phyloP scores from a whole-genome alignment of 2,888 invertebrate species.

The Pollenia griseotomentosa region DNA sequence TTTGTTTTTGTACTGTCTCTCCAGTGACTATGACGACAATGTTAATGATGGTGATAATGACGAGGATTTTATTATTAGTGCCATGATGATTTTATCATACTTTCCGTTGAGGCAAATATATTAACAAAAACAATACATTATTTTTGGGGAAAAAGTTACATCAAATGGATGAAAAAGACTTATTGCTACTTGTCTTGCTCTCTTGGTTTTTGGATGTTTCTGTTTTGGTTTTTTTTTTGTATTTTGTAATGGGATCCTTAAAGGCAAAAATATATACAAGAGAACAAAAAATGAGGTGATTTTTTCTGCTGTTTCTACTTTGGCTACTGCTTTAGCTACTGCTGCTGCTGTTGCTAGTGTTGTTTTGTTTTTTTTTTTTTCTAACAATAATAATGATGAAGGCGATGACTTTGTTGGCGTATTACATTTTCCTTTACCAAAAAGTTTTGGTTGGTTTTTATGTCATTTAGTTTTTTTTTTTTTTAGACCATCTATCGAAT shows the following conservation, averaged over 20 bases:
- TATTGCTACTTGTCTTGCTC: not conserved
- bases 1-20: not conserved
- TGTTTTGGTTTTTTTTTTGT: constrained; percentile 10
- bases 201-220: constrained; percentile 24
- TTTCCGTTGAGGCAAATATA: not conserved
- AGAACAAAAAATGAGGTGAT: constrained; percentile 20
- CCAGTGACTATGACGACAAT: constrained; percentile 18
- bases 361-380: constrained; percentile 14
- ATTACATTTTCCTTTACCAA: constrained; percentile 31
- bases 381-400: constrained; percentile 50
- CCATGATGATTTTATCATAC: constrained; percentile 40
- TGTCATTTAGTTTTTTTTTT: constrained; percentile 43
- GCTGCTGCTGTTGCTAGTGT: not conserved
- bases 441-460: constrained; percentile 49
- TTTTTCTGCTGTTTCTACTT: constrained; percentile 5
- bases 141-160: not conserved
- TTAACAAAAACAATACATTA: constrained; percentile 38
- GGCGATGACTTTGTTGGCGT: constrained; percentile 57
- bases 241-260: constrained; percentile 53
- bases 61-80: constrained; percentile 35
- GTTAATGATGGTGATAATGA: constrained; percentile 27
- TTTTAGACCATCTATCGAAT: constrained; percentile 34
- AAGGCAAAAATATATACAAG: constrained; percentile 19
- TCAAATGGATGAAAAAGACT: constrained; percentile 3
- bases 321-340: not conserved